A percentile compares a stretch with the other conserved stretches of the same genome.
Evolutionary conservation across 1,140 invertebrate species (phyloP).

Genomic region (Dolichoris vasculosae): DNA sequence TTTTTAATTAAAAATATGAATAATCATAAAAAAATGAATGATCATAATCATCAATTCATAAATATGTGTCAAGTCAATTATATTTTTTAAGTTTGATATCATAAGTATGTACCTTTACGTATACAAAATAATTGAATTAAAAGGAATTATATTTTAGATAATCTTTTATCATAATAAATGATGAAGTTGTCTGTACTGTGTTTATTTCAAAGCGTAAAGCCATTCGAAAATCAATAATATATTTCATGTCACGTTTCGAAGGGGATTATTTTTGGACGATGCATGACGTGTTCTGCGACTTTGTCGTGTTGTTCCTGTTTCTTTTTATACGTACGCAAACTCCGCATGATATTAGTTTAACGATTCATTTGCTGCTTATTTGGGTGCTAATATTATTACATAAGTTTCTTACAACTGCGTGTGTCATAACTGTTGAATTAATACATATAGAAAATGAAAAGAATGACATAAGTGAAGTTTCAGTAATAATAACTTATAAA

Average conservation of each 20-base stretch:
- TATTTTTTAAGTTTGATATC: too few relatives aligned
- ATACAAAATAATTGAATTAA: too few relatives aligned
- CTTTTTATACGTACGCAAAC: neutral
- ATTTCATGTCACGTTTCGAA: neutral
- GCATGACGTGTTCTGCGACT: neutral
- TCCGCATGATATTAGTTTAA: neutral
- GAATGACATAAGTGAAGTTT: neutral
- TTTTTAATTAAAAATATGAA: too few relatives aligned
- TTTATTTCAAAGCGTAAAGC: neutral
- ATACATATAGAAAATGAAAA: neutral
- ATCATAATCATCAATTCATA: too few relatives aligned
- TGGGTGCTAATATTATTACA: neutral
- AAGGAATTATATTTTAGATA: neutral
- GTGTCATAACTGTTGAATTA: neutral
- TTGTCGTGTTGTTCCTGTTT: neutral
- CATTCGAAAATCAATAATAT: neutral
- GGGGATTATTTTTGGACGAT: conserved; percentile 9
- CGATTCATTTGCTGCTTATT: neutral
- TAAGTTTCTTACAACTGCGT: neutral
- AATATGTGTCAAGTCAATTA: too few relatives aligned
- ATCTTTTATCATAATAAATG: neutral
- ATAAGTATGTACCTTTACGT: too few relatives aligned
- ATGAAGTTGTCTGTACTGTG: neutral
- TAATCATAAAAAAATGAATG: too few relatives aligned
- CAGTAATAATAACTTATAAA: neutral